Evolutionary conservation across 2,797 vertebrate species (phyloP), one percentile per base, ranked within the genome.

Genomic region (Oophaga sylvatica): DNA sequence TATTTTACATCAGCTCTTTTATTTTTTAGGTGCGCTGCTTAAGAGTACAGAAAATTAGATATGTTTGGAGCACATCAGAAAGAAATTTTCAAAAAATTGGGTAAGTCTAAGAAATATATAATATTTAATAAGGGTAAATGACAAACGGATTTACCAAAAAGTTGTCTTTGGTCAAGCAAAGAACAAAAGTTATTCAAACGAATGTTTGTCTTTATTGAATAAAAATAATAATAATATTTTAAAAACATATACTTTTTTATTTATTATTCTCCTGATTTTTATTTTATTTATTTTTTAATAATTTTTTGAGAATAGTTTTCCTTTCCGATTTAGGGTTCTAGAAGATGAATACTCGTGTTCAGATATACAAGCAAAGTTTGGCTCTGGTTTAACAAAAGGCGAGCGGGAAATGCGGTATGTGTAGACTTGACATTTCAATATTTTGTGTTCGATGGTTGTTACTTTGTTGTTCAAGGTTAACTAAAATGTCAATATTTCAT

Each of bases 31-130:
- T 94, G 29, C 92, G 90, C 16, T 94, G 84, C 77, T 90, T 95
- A 82, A 92, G 93, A 84, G 93, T 94, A 60, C 94, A 95, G 90
- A 95, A 94, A 92, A 92, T 95, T 68, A 90, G 85, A 79, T 94
- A 95, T 3, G 41, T 93, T 81, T 95, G 94, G 94, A 91, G 94
- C 89, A 78, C 89, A 35, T 68, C 88, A 12, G 91, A 91, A 85
- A 92, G 92, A 85, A 89, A 76, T 10, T 95, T 95, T 91, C 90
- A 87, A 85, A 94, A 93, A 92, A 91, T 93, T 41, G 94, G 93
- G 95, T 95, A 85, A 94, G 93, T 91, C 35, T 7, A 22, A 35
- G 11, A 19, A 17, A 19, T 22, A 11, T 73, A 19, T 71, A 3
- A 35, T 35, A 35, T 35, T 35, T 35, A 35, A 3, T 2, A 35